Base-by-base conservation (phyloP, 2,888 invertebrate genomes). In the Acanthosepion lycidas region DNA sequence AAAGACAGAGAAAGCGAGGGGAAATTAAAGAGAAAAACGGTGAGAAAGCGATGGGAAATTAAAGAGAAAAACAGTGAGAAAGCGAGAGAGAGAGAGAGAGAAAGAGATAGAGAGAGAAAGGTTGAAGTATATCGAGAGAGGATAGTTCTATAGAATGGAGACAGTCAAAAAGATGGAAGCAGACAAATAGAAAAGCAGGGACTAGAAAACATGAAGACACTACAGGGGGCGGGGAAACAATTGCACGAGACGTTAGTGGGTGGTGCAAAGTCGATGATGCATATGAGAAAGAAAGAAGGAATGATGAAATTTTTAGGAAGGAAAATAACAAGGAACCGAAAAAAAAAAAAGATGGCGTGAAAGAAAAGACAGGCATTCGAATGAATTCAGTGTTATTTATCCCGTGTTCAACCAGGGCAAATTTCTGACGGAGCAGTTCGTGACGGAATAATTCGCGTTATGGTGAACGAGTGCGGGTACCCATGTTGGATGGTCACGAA, bases 401-500 rank as follows among this genome's bases (percentile, higher is more conserved):
- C n/a, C n/a, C 12, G n/a, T n/a, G n/a, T 78, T 78, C n/a, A 33
- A 78, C 78, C n/a, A 78, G 78, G 78, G 78, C n/a, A 33, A 78
- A 4, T n/a, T 78, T 78, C 78, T 78, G n/a, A 18, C 78, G n/a
- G n/a, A 78, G 78, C n/a, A n/a, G 78, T 78, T 78, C 78, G 78
- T 78, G 78, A 78, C 78, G n/a, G 78, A 78, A 33, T 78, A 78
- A 78, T 78, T 78, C 78, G 78, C n/a, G 15, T n/a, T 78, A 33
- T 78, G 78, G 78, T 78, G 12, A 78, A 78, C 12, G 78, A 78
- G 78, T 78, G 78, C 78, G 78, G 78, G 78, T 78, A 33, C n/a
- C 78, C 9, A 78, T 78, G 78, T 78, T 78, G 78, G n/a, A n/a
- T 78, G 78, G 78, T 78, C 78, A 78, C 78, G 78, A 78, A 78